These are phyloP conservation scores for Echinarachnius parma DNA, from an alignment of 53 echinoderm and acorn worm species.

Conservation along the genomic window DNA sequence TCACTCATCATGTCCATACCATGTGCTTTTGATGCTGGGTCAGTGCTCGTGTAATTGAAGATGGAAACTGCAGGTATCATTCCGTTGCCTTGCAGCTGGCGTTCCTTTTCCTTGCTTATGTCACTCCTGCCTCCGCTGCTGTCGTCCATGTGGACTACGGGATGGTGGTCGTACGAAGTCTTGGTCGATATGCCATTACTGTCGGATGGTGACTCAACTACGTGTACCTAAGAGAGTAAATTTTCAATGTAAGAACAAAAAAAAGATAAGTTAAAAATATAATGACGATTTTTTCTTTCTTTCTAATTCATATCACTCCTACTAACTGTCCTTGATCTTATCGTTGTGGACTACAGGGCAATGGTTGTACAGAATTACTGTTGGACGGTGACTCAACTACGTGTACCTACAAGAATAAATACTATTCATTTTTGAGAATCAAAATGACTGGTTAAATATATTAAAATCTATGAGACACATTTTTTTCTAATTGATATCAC, in stretches of 20 bases:
- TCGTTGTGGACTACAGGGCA: constrained; percentile 28
- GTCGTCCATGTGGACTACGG: constrained; percentile 29
- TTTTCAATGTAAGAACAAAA: too few relatives aligned
- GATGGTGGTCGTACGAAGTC: constrained; percentile 36
- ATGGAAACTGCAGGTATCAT: constrained; percentile 30
- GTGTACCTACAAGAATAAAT: too few relatives aligned
- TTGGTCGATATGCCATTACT: constrained; percentile 27
- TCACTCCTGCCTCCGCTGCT: background rate
- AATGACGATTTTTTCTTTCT: too few relatives aligned
- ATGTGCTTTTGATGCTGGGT: constrained; percentile 46
- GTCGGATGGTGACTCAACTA: constrained; percentile 21
- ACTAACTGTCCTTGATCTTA: background rate
- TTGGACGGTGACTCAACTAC: constrained; percentile 26
- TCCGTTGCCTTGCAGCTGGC: background rate
- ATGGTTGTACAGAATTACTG: constrained; percentile 16
- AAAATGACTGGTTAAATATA: too few relatives aligned
- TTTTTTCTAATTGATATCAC: background rate
- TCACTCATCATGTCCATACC: too few relatives aligned
- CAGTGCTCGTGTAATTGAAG: constrained; percentile 76
- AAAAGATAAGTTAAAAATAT: too few relatives aligned
- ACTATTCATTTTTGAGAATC: too few relatives aligned
- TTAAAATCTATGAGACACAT: too few relatives aligned
- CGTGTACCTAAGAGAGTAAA: constrained; percentile 7
- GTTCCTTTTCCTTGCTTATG: background rate
- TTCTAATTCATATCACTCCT: background rate